These are phyloP conservation scores for Brotogeris chrysoptera DNA, from an alignment of 2,797 vertebrate species.

Conservation along the genomic window DNA sequence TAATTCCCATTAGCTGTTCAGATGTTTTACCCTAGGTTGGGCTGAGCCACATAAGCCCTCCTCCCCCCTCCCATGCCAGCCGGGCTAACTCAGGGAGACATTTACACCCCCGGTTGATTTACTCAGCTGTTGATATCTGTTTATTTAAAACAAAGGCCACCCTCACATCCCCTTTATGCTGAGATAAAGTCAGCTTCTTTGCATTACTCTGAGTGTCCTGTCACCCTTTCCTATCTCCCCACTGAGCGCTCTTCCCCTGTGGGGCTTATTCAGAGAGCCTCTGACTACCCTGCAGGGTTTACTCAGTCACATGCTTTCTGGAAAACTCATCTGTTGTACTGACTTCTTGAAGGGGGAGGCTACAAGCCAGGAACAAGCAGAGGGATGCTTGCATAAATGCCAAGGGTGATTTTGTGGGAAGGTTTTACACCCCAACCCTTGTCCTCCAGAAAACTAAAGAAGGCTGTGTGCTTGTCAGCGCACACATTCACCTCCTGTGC, in stretches of 20 bases:
- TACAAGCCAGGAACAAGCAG: neutral
- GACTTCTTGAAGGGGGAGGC: neutral
- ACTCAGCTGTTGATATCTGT: neutral
- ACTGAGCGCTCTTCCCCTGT: fast-evolving
- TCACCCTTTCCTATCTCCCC: neutral
- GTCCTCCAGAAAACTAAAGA: neutral
- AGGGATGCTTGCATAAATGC: neutral
- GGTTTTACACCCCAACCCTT: neutral
- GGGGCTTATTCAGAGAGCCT: neutral
- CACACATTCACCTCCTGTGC: too few species aligned
- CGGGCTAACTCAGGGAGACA: neutral
- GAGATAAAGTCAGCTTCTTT: neutral
- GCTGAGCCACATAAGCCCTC: neutral
- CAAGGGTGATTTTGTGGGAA: neutral
- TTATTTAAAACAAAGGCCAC: neutral
- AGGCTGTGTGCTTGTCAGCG: neutral
- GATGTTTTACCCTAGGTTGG: neutral
- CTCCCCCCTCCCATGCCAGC: neutral
- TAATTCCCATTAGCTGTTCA: neutral
- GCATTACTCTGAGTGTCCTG: fast-evolving
- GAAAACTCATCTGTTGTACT: neutral
- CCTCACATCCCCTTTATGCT: fast-evolving
- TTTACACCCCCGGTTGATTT: neutral
- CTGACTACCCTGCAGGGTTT: neutral
- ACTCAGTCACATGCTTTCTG: neutral